These are phyloP conservation scores for Lepus townsendii DNA, from an alignment of 2,797 vertebrate species.

Conservation along the genomic window DNA sequence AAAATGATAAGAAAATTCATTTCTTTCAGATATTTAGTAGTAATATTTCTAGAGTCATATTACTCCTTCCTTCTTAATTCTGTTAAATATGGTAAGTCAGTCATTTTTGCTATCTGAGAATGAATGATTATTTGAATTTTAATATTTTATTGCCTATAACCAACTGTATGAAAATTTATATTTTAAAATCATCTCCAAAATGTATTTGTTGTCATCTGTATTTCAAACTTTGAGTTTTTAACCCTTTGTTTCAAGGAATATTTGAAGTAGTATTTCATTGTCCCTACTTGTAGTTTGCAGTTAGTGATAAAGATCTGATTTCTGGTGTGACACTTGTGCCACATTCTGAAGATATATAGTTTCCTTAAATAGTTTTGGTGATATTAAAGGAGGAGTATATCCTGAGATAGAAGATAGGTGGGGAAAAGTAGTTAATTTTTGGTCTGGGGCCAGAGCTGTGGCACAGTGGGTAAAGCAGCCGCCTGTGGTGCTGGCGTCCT, in stretches of 20 bases:
- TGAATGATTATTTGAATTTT: conserved; percentile 49
- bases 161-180: conserved; percentile 24
- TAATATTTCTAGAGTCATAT: conserved; percentile 5
- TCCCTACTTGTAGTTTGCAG: conserved; percentile 58
- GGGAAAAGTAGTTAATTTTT: conserved; percentile 34
- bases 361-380: conserved; percentile 38
- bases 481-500: too few relatives aligned
- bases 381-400: background rate
- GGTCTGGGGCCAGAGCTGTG: too few relatives aligned
- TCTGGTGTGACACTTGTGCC: background rate
- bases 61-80: conserved; percentile 10
- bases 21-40: conserved; percentile 25
- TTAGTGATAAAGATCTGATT: conserved; percentile 63
- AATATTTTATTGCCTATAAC: conserved; percentile 32
- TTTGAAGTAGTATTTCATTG: conserved; percentile 54
- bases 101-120: conserved; percentile 45
- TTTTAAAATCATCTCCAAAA: conserved; percentile 47
- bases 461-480: too few relatives aligned
- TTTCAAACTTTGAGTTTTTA: conserved; percentile 57
- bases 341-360: background rate
- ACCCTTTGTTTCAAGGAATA: conserved; percentile 56
- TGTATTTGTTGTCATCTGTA: conserved; percentile 18
- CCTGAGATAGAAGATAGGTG: background rate
- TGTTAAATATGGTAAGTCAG: background rate
- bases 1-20: background rate